Percentiles rank a stretch among this genome's conserved stretches.
These are phyloP conservation scores for Epizoanthus rinbou DNA, from an alignment of 92 coral and sea anemone species.

Conservation along the genomic window DNA sequence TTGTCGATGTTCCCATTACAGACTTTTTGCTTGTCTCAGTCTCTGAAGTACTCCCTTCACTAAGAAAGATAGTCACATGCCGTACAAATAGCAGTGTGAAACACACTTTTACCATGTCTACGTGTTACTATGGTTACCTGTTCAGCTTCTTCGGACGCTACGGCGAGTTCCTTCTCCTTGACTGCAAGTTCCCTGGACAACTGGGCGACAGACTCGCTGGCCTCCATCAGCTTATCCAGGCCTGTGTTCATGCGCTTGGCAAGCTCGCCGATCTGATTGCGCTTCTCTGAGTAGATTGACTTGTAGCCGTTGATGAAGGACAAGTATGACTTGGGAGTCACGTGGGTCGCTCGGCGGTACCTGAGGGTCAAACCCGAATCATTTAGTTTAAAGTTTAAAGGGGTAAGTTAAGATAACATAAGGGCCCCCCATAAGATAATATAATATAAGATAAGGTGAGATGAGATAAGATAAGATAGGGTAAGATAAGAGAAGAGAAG, in stretches of 20 bases:
- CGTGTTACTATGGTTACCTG: conserved; percentile 49
- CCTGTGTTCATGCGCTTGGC: conserved; percentile 96
- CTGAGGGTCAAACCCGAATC: conserved; percentile 39
- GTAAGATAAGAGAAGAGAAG: too few species aligned
- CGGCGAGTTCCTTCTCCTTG: conserved; percentile 94
- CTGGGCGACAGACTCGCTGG: conserved; percentile 96
- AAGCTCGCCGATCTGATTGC: conserved; percentile 83
- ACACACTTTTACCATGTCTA: not conserved
- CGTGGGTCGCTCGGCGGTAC: conserved; percentile 98
- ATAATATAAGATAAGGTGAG: too few species aligned
- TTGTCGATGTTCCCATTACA: too few species aligned
- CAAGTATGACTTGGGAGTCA: conserved; percentile 94
- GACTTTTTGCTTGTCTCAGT: not conserved
- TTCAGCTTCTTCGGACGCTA: conserved; percentile 95
- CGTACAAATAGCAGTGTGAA: not conserved
- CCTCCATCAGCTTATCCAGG: conserved; percentile 94
- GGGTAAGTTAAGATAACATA: not conserved
- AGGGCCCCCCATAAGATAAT: too few species aligned
- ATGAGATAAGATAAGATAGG: too few species aligned
- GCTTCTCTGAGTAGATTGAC: conserved; percentile 80
- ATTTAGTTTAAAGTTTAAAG: not conserved
- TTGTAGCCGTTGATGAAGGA: conserved; percentile 97
- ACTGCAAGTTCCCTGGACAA: conserved; percentile 91
- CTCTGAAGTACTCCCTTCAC: not conserved
- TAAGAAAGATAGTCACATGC: not conserved